Evolutionary conservation across 2,113 vertebrate genomes (phyloP).

Genomic region (Ameiurus melas): DNA sequence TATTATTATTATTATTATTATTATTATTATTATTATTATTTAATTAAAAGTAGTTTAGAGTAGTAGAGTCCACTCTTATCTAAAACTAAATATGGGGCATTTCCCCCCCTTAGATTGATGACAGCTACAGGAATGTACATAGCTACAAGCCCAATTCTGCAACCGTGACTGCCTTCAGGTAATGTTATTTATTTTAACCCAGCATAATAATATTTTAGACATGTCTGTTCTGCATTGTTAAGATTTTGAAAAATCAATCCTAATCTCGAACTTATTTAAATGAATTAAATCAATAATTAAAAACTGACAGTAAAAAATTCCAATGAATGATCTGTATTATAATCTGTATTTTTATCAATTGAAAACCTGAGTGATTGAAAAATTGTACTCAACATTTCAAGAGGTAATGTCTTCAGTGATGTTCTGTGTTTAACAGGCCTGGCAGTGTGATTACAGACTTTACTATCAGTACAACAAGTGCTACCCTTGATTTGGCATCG

Average conservation of each 20-base stretch:
- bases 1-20: not conserved
- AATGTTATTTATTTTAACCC: not conserved
- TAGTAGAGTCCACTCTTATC: not conserved
- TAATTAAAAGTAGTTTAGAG: not conserved
- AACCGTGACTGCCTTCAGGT: constrained; percentile 37
- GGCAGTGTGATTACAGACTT: constrained; percentile 37
- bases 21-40: not conserved
- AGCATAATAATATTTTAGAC: not conserved
- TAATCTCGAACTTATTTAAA: no score
- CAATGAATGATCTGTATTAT: no score
- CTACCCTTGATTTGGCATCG: not conserved
- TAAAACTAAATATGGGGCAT: not conserved
- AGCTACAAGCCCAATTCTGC: not conserved
- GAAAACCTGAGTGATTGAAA: no score
- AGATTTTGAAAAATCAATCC: not conserved
- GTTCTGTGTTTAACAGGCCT: constrained; percentile 22
- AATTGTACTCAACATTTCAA: not conserved
- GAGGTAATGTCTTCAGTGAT: not conserved
- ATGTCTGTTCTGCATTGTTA: not conserved
- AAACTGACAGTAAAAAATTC: no score
- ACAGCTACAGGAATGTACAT: not conserved
- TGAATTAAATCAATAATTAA: no score
- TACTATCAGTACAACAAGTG: not conserved
- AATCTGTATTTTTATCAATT: no score
- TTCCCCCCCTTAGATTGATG: constrained; percentile 13